These are phyloP conservation scores for Ceriagrion tenellum DNA, from an alignment of 2,888 invertebrate genomes.

Conservation along the genomic window DNA sequence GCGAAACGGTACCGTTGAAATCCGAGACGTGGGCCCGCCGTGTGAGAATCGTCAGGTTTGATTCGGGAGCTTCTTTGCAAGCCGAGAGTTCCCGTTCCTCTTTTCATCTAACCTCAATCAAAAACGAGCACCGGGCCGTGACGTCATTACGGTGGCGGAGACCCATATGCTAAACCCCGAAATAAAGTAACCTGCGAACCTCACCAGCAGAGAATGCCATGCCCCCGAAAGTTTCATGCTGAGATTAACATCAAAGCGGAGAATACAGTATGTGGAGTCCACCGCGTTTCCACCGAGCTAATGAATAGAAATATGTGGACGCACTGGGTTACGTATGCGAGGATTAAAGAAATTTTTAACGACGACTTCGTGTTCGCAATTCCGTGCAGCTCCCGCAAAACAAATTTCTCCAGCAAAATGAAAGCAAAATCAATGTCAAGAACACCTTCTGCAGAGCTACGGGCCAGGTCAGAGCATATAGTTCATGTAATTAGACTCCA, in stretches of 20 bases:
- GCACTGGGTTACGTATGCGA: not conserved
- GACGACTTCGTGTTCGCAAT: too few relatives aligned
- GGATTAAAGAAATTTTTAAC: not conserved
- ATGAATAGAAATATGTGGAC: not conserved
- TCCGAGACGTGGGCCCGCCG: not conserved
- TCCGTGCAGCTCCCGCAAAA: too few relatives aligned
- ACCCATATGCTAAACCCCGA: not conserved
- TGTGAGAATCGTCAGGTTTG: not conserved
- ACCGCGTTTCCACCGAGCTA: not conserved
- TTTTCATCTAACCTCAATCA: constrained; percentile 21
- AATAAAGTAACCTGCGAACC: not conserved
- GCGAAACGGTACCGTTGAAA: not conserved
- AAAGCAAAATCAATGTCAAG: too few relatives aligned
- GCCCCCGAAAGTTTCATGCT: not conserved
- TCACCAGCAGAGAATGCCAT: not conserved
- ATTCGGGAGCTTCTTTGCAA: not conserved
- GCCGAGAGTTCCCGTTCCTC: not conserved
- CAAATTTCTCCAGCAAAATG: too few relatives aligned
- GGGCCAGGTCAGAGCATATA: too few relatives aligned
- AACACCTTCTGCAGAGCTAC: too few relatives aligned
- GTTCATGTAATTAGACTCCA: too few relatives aligned
- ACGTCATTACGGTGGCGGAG: not conserved
- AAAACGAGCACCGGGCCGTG: not conserved
- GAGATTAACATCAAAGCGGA: not conserved
- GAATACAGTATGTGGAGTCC: not conserved